Conservation (phyloP, 2,797 vertebrate genomes). For the Echeneis naucrates region DNA sequence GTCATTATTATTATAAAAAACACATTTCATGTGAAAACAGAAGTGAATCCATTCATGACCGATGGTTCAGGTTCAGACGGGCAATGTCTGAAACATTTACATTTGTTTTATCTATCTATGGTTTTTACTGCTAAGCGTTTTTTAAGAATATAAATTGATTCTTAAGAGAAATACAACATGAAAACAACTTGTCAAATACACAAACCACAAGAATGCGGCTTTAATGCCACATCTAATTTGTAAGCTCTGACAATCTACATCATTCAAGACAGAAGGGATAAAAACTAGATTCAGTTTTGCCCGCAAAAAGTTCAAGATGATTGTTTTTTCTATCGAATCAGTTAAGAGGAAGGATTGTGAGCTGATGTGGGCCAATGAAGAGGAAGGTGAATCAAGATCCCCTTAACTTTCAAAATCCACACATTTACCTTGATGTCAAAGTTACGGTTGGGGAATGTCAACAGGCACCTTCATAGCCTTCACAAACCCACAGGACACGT, state of each 20-base stretch:
- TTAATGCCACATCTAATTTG: background rate
- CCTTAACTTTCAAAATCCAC: background rate
- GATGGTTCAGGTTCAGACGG: no score
- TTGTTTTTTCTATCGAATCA: background rate
- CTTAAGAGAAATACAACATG: background rate
- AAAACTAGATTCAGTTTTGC: background rate
- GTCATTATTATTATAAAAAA: constrained; percentile 22
- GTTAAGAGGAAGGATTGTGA: constrained; percentile 5
- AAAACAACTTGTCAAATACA: background rate
- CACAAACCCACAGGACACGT: background rate
- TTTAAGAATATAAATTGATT: background rate
- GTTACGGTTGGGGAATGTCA: background rate
- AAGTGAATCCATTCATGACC: background rate
- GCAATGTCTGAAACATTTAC: constrained; percentile 52
- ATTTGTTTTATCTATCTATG: constrained; percentile 7
- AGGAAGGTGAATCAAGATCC: constrained; percentile 9
- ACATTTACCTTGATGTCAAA: constrained; percentile 16
- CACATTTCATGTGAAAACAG: background rate
- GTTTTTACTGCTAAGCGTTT: background rate
- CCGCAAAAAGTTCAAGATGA: background rate
- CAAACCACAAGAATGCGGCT: rapidly evolving
- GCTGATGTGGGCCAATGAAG: constrained; percentile 13
- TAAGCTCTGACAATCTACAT: background rate
- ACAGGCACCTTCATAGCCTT: background rate
- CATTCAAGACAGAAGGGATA: background rate